Evolutionary conservation across 2,888 invertebrate species (phyloP).

Genomic region (Lymantria dispar): DNA sequence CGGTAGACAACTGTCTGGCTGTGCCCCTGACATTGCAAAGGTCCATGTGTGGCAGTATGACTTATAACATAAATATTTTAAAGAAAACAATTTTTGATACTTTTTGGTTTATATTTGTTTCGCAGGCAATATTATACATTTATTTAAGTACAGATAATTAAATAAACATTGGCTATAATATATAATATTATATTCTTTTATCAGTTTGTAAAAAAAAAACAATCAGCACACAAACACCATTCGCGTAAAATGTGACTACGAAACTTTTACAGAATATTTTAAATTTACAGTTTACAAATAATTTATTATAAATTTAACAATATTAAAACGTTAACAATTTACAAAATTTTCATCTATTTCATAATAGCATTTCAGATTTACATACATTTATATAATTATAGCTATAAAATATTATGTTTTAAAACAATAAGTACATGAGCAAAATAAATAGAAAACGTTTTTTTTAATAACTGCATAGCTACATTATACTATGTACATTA

Average conservation of each 20-base stretch:
- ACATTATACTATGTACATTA: slow-evolving; percentile 35
- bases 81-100: slow-evolving; percentile 33
- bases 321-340: slow-evolving; percentile 74
- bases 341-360: slow-evolving; percentile 56
- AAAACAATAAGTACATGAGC: slow-evolving; percentile 21
- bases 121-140: slow-evolving; percentile 72
- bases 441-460: slow-evolving; percentile 28
- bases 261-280: slow-evolving; percentile 42
- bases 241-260: slow-evolving; percentile 38
- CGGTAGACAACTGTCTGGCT: too few relatives aligned
- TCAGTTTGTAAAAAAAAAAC: slow-evolving; percentile 28
- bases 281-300: slow-evolving; percentile 55
- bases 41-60: too few relatives aligned
- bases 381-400: slow-evolving; percentile 35
- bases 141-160: slow-evolving; percentile 61
- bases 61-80: too few relatives aligned
- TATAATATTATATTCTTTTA: slow-evolving; percentile 35
- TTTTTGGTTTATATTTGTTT: slow-evolving; percentile 68
- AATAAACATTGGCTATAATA: slow-evolving; percentile 44
- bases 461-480: slow-evolving; percentile 35
- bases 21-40: too few relatives aligned
- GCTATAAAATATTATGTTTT: slow-evolving; percentile 20
- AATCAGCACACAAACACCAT: slow-evolving; percentile 26
- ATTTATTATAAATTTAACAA: slow-evolving; percentile 69
- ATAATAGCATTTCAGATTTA: slow-evolving; percentile 49